Percentiles rank a stretch among this genome's conserved stretches.
These are phyloP conservation scores for Leptatherina wallacei DNA, from an alignment of 2,797 vertebrate species.

Conservation along the genomic window DNA sequence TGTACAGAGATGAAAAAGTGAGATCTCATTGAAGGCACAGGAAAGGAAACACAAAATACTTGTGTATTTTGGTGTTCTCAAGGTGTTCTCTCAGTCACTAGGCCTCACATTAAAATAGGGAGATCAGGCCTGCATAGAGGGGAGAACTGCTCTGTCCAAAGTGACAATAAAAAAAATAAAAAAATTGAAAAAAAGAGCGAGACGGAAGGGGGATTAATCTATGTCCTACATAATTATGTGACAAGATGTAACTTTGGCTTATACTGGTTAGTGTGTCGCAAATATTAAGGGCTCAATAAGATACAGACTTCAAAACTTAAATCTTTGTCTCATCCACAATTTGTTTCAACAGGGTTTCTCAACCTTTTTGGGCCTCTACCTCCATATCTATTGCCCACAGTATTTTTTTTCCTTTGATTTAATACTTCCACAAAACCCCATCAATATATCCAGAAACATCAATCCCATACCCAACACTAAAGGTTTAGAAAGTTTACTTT, in stretches of 20 bases:
- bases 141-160: conserved; percentile 19
- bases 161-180: conserved; percentile 17
- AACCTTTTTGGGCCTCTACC: conserved; percentile 8
- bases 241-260: conserved; percentile 44
- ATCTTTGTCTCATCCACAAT: conserved; percentile 3
- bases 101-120: conserved; percentile 38
- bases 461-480: not conserved
- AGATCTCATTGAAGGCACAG: conserved; percentile 82
- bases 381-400: not conserved
- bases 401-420: conserved; percentile 17
- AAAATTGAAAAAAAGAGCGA: not conserved
- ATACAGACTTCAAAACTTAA: not conserved
- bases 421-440: conserved; percentile 17
- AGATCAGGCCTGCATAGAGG: conserved; percentile 25
- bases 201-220: not conserved
- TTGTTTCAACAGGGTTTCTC: conserved; percentile 10
- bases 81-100: conserved; percentile 36
- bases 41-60: conserved; percentile 65
- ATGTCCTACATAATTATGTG: conserved; percentile 19
- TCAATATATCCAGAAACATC: conserved; percentile 11
- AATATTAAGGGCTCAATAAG: conserved; percentile 25
- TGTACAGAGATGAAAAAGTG: conserved; percentile 61
- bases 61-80: not conserved
- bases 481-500: conserved; percentile 22
- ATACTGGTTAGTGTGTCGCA: conserved; percentile 37